Base-by-base conservation (phyloP, 2,888 invertebrate genomes). In the Conops quadrifasciatus region DNA sequence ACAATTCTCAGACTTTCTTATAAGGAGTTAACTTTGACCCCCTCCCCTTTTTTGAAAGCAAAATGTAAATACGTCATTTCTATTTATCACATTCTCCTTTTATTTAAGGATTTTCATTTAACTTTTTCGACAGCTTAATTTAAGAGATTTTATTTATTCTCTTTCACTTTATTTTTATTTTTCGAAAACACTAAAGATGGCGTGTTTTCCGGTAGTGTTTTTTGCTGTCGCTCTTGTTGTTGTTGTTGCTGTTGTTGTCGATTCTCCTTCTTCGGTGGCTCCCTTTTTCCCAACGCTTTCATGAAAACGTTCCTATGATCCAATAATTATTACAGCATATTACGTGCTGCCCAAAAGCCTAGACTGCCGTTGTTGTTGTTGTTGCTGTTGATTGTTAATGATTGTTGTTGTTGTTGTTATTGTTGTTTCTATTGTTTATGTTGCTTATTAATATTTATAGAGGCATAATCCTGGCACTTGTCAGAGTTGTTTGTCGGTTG, bases 161-260 rank as follows among this genome's bases (percentile, higher is more conserved):
- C n/a, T n/a, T 16, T 49, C 49, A 1, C 5, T 13, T 49, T 49
- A 4, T 49, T 49, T 1, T 49, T 2, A 4, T 49, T 13, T n/a
- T 49, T 1, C 1, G 9, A 45, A 45, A n/a, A 45, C 47, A 43
- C 3, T 24, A 3, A 70, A 71, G 59, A 67, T 78, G 81, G 82
- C 82, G 82, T 82, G 82, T 76, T 77, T 80, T 82, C 82, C 82
- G 80, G 82, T 77, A 75, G 77, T 82, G 80, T 78, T 81, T 82
- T 77, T 79, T 78, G 19, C 58, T 28, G 24, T 53, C 51, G 26
- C 16, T 53, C 13, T 49, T 62, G 62, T 21, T 26, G 58, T 26
- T 47, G 56, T 67, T n/a, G n/a, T 47, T 67, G 1, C 1, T 58
- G 21, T 43, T 56, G 56, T 24, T 43, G 62, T 36, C 43, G 36